Evolutionary conservation across 2,888 invertebrate genomes (phyloP).

Genomic region (Celastrina argiolus): DNA sequence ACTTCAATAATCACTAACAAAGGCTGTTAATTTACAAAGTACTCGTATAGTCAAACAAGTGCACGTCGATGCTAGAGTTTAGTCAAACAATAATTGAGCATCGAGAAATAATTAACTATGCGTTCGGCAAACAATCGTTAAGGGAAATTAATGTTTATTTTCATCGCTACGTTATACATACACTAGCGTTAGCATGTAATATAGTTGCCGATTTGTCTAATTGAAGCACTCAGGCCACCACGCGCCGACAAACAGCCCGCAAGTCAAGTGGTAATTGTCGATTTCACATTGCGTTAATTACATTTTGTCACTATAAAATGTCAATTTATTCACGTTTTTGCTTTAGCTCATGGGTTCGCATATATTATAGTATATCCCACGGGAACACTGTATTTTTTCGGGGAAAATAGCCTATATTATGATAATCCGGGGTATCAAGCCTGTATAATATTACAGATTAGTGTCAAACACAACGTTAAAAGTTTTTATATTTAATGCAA

Average conservation of each 20-base stretch:
- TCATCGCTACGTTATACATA: not conserved
- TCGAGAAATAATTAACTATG: conserved; percentile 8
- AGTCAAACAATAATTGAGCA: conserved; percentile 16
- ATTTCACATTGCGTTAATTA: not conserved
- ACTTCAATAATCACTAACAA: not conserved
- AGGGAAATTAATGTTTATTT: conserved; percentile 16
- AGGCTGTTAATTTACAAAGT: conserved; percentile 15
- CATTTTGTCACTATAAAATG: not conserved
- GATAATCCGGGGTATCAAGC: too few species aligned
- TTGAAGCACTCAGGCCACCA: not conserved
- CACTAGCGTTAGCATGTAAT: not conserved
- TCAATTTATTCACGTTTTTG: too few species aligned
- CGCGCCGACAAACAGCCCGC: not conserved
- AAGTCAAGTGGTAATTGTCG: not conserved
- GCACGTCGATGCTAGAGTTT: not conserved
- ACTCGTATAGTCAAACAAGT: conserved; percentile 2
- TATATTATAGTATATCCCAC: too few species aligned
- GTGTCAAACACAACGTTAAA: too few species aligned
- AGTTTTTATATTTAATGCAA: too few species aligned
- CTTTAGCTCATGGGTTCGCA: too few species aligned
- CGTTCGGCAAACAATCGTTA: not conserved
- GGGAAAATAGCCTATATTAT: too few species aligned
- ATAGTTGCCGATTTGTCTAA: conserved; percentile 5
- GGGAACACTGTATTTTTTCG: too few species aligned
- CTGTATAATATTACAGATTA: too few species aligned